Conservation (phyloP, 2,888 invertebrate species). For the Synanthedon formicaeformis region DNA sequence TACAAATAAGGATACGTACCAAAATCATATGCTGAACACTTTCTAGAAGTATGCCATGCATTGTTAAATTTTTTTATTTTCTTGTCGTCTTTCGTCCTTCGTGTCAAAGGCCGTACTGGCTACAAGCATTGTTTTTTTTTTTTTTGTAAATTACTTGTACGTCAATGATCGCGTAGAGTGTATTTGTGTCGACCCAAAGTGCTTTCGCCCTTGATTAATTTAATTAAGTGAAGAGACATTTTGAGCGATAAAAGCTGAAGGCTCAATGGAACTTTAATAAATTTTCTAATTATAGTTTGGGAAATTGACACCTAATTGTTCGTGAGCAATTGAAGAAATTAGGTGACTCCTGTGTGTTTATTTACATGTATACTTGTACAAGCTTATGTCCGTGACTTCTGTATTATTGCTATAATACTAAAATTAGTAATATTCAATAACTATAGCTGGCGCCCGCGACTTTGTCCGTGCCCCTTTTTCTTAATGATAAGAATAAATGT, state of each 20-base stretch:
- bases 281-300: no score
- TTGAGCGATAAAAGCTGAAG: constrained; percentile 4
- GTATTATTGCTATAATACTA: no score
- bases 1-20: constrained; percentile 37
- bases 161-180: background rate
- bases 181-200: constrained; percentile 6
- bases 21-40: constrained; percentile 73
- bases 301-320: no score
- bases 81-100: constrained; percentile 3
- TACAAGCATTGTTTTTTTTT: constrained; percentile 2
- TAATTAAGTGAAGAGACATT: constrained; percentile 15
- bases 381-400: no score
- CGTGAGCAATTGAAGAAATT: no score
- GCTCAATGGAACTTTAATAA: no score
- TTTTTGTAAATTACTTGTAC: background rate
- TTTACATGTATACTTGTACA: no score
- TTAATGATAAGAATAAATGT: no score
- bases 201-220: constrained; percentile 19
- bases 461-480: no score
- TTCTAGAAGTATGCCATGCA: constrained; percentile 76
- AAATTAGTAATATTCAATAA: no score
- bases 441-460: no score
- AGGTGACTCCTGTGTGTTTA: no score
- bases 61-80: constrained; percentile 14
- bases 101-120: constrained; percentile 9